Base-by-base conservation (phyloP, 2,113 vertebrate species). In the Oreochromis tanganicae region DNA sequence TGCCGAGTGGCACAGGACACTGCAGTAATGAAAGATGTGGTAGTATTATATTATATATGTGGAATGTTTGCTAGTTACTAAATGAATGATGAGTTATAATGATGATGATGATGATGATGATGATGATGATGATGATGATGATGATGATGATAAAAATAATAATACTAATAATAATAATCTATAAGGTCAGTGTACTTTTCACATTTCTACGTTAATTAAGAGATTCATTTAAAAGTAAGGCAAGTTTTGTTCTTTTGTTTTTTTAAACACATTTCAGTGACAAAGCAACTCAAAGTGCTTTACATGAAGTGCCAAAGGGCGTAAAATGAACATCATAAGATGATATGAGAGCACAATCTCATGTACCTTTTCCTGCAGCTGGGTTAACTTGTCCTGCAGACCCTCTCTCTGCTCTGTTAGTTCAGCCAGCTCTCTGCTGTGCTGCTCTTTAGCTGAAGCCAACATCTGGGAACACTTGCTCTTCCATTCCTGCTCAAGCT, bases 401-500 rank as follows among this genome's bases (percentile, higher is more conserved):
- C 93, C 46, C 2, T 98, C 97, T 84, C 96, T 97, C 90, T 98
- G 96, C 27, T 97, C 97, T 1, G 94, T 91, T 5, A 97, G 94
- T 27, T 98, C 97, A 41, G 95, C 94, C 85, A 95, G 90, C 54
- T 97, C 96, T 29, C 95, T 95, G 1, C 21, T 10, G 4, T 99
- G 97, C 55, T 97, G 96, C 79, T 97, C 97, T 94, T 95, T 96
- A 86, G 96, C 96, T 0, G 93, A 92, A 29, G 95, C 94, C 94
- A 98, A 75, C 3, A 93, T 82, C 68, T 95, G 97, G 55, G 98
- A 97, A 73, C 95, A 97, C 46, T 87, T 98, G 46, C 91, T 88
- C 93, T 96, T 96, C 97, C 97, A 98, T 90, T 98, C 97, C 55
- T 95, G 96, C 91, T 98, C 97, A 56, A 99, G 94, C 87, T 98